Conservation (phyloP, 2,888 invertebrate genomes). For the Cosmopolites sordidus region DNA sequence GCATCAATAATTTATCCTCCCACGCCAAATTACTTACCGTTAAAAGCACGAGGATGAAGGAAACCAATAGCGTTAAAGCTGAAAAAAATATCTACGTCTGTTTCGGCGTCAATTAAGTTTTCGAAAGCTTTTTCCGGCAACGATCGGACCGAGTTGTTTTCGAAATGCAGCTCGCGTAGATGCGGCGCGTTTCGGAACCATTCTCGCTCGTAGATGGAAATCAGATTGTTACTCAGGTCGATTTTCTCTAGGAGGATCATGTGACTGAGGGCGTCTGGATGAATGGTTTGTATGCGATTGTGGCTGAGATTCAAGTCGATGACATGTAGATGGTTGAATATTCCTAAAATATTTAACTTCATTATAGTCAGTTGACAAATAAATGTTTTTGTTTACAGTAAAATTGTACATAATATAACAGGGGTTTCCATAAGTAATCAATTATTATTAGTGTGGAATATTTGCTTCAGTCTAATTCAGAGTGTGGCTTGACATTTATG, state of each 20-base stretch:
- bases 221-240: slow-evolving; percentile 14
- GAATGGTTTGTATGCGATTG: slow-evolving; percentile 14
- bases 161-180: slow-evolving; percentile 20
- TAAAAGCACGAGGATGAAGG: slow-evolving; percentile 15
- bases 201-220: slow-evolving; percentile 12
- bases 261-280: slow-evolving; percentile 17
- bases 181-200: slow-evolving; percentile 21
- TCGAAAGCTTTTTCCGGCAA: slow-evolving; percentile 19
- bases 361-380: too few relatives aligned
- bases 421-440: too few relatives aligned
- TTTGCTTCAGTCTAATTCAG: too few relatives aligned
- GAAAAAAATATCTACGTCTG: slow-evolving; percentile 16
- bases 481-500: too few relatives aligned
- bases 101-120: slow-evolving; percentile 18
- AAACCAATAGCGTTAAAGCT: slow-evolving; percentile 21
- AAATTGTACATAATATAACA: too few relatives aligned
- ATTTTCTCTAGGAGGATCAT: slow-evolving; percentile 22
- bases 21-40: slow-evolving; percentile 16
- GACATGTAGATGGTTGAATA: slow-evolving; percentile 19
- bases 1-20: too few relatives aligned
- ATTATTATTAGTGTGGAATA: too few relatives aligned
- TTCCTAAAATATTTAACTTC: slow-evolving; percentile 7
- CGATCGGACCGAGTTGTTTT: slow-evolving; percentile 22
- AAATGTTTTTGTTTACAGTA: too few relatives aligned
- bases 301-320: slow-evolving; percentile 12